Base-by-base conservation (phyloP, 2,888 invertebrate genomes). In the Apamea sordens region DNA sequence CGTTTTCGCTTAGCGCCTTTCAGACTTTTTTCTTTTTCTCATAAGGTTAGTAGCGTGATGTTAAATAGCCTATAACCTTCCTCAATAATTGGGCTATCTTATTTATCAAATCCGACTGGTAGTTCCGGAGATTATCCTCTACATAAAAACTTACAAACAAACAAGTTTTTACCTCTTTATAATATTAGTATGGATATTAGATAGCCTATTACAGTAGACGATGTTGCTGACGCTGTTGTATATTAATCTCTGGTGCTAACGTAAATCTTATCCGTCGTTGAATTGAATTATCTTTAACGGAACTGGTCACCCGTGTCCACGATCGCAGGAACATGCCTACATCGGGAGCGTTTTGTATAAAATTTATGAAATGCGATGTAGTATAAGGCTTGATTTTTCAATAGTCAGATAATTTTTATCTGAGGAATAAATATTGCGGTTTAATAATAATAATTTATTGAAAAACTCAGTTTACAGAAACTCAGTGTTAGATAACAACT, bases 241-340 rank as follows among this genome's bases (percentile, higher is more conserved):
- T 47, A 67, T 32, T 32, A 65, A 78, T 71, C 28, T 79, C 7
- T 44, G 28, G 28, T 68, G 41, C 47, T 32, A 28, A 63, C 50
- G 53, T 68, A 44, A 47, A 21, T 77, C 21, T 70, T 28, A 70
- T 70, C 24, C 81, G 67, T 47, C 68, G 36, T 67, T 67, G 65
- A 75, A 80, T 68, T 50, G 8, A 73, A 74, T 80, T 71, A 80
- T 75, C 56, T 61, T 64, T 71, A 80, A 80, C 67, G 81, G 81
- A 68, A 24, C 24, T 44, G 24, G 18, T 80, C 75, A 80, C 41
- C 61, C 75, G 70, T 68, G 71, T 47, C 53, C 28, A n/a, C 8
- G 47, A 71, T 71, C 44, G 24, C 44, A 63, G 47, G 18, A 44
- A 50, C 73, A 1, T 68, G 68, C 24, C 63, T 50, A 18, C 36